Evolutionary conservation across 2,113 vertebrate genomes (phyloP), one percentile per base, ranked within the genome.

Genomic region (Ochotona princeps): DNA sequence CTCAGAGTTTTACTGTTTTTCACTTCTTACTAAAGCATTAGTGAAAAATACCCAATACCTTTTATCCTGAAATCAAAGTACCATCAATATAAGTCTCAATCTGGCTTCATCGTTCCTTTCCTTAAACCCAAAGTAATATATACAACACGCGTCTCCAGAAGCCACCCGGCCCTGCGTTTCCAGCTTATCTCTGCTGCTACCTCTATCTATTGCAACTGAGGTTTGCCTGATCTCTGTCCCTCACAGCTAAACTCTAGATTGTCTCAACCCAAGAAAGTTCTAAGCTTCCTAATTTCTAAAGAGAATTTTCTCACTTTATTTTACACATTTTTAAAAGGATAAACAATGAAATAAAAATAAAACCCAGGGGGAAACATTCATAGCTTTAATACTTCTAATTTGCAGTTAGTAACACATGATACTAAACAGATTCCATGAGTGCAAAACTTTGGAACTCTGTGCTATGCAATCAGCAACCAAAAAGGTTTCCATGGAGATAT

Each of bases 11-110:
- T 44, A 79, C 18, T 21, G 30, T 6, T n/a, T 90, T 65, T 91
- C 32, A 38, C 21, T 74, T 72, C 26, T 76, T 60, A 72, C 14
- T 28, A 81, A 83, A 5, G 35, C 75, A 54, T 28, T 73, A 78
- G 18, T 28, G 32, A 83, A 74, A 57, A 93, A 14, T 28, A 20
- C 54, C 44, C 1, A 66, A 44, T 57, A 32, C 5, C 32, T 65
- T 85, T 66, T 83, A 47, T 67, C 26, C 79, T 26, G 38, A 88
- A 87, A 66, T 89, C 69, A 81, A 87, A 95, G 44, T 26, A 66
- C 51, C 78, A 67, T 23, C 2, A 0, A 47, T 10, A 87, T 66
- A 86, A 90, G 82, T 69, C 70, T 28, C 54, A 78, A 51, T 8
- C 15, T 38, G 67, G 61, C 44, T 44, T 75, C 30, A 83, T 30